Conservation (phyloP, 2,797 vertebrate species). For the Vultur gryphus region DNA sequence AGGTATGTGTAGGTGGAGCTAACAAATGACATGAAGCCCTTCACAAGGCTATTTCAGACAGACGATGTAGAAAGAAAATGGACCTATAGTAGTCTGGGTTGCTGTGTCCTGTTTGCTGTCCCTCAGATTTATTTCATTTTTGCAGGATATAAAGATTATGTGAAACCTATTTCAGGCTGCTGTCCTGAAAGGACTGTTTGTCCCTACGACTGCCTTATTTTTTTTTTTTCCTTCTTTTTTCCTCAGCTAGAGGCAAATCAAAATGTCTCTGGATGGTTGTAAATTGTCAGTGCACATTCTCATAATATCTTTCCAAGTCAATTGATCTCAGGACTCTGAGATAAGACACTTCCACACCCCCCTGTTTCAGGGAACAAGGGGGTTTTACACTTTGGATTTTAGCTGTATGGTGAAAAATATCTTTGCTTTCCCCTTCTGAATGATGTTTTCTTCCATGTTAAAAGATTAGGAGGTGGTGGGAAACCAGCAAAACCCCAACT, state of each 20-base stretch:
- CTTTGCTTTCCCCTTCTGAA: background rate
- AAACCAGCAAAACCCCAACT: background rate
- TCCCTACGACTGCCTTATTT: background rate
- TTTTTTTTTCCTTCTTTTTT: background rate
- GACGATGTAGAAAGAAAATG: background rate
- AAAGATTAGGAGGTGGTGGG: fast-evolving
- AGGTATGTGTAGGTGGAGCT: background rate
- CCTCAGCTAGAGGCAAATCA: background rate
- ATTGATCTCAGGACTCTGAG: background rate
- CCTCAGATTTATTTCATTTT: background rate
- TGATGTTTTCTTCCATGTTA: background rate
- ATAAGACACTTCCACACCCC: background rate
- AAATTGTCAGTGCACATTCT: background rate
- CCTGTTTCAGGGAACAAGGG: background rate
- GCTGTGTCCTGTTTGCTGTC: background rate
- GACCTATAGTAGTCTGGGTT: background rate
- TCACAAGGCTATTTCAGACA: background rate
- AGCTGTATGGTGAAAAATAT: background rate
- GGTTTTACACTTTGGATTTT: background rate
- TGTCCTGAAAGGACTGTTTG: background rate
- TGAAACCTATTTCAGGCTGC: constrained; percentile 16
- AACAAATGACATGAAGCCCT: background rate
- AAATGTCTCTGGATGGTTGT: background rate
- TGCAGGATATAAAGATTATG: background rate
- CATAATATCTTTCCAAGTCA: background rate